Evolutionary conservation across 2,113 vertebrate genomes (phyloP).

Genomic region (Oriolus oriolus): DNA sequence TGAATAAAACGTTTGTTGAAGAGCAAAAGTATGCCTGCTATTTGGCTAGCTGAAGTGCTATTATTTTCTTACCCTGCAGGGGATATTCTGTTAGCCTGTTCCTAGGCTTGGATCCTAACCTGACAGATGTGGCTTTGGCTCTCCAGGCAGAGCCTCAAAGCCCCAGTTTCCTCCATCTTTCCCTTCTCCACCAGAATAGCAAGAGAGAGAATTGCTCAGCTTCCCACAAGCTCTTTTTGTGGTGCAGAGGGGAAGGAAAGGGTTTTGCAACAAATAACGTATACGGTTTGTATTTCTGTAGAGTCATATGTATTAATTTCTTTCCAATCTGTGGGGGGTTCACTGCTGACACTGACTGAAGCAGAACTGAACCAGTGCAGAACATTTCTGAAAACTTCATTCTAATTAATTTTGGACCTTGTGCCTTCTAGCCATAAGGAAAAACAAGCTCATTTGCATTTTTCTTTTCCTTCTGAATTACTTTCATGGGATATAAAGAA

Average conservation of each 20-base stretch:
- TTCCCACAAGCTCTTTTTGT: slow-evolving; percentile 8
- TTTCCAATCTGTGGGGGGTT: neutral
- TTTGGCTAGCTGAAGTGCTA: slow-evolving; percentile 42
- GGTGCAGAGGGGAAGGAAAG: slow-evolving; percentile 4
- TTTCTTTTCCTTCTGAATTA: neutral
- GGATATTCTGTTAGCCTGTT: slow-evolving; percentile 1
- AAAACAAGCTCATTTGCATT: neutral
- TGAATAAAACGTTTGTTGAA: slow-evolving; percentile 44
- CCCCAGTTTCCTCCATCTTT: neutral
- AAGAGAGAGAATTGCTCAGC: neutral
- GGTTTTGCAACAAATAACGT: neutral
- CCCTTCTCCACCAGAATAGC: neutral
- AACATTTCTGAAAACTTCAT: neutral
- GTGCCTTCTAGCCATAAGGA: neutral
- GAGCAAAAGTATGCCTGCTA: slow-evolving; percentile 30
- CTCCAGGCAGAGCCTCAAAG: neutral
- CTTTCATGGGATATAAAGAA: neutral
- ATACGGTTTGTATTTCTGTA: neutral
- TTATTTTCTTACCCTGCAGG: slow-evolving; percentile 47
- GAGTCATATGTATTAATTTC: neutral
- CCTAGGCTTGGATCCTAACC: slow-evolving; percentile 11
- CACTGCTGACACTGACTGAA: neutral
- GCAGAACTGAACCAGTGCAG: neutral
- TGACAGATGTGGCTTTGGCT: slow-evolving; percentile 46
- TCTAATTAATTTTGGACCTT: neutral